Percentiles rank a stretch among this genome's conserved stretches.
phyloP scores from a whole-genome alignment of 1,140 invertebrate genomes.

The Helicoverpa armigera region DNA sequence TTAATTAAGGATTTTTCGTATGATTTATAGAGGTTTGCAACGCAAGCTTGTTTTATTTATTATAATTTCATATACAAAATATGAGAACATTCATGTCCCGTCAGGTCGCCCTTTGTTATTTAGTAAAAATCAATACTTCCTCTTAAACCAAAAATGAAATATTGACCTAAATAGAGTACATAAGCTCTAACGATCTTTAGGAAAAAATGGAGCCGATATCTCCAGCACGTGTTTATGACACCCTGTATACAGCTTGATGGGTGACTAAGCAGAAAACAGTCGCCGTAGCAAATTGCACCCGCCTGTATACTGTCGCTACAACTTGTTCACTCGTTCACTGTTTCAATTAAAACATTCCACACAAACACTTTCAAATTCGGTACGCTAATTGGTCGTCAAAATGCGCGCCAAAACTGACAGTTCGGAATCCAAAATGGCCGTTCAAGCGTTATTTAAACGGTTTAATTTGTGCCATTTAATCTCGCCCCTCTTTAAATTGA shows the following conservation, averaged over 20 bases:
- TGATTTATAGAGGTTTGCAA: constrained; percentile 33
- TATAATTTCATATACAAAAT: background rate
- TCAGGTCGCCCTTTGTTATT: too few relatives aligned
- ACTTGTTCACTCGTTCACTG: constrained; percentile 58
- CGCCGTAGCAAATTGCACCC: constrained; percentile 52
- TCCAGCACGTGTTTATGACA: constrained; percentile 32
- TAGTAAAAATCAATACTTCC: background rate
- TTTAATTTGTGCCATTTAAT: constrained; percentile 56
- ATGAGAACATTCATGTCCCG: background rate
- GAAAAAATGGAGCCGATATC: constrained; percentile 40
- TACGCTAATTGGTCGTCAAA: constrained; percentile 55
- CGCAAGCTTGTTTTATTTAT: background rate
- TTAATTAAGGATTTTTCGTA: constrained; percentile 29
- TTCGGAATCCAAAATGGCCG: constrained; percentile 59
- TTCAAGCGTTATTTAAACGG: constrained; percentile 50
- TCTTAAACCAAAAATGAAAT: background rate
- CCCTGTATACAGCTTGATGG: constrained; percentile 57
- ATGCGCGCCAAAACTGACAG: constrained; percentile 57
- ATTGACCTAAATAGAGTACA: background rate
- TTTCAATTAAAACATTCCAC: constrained; percentile 54
- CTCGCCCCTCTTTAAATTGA: constrained; percentile 52
- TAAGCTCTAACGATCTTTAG: constrained; percentile 33
- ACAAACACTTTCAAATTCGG: constrained; percentile 54
- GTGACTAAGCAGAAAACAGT: constrained; percentile 68
- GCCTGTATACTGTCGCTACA: constrained; percentile 53